A percentile compares a stretch with the other conserved stretches of the same genome.
These are phyloP conservation scores for Diaperis boleti DNA, from an alignment of 2,888 invertebrate genomes.

Conservation along the genomic window DNA sequence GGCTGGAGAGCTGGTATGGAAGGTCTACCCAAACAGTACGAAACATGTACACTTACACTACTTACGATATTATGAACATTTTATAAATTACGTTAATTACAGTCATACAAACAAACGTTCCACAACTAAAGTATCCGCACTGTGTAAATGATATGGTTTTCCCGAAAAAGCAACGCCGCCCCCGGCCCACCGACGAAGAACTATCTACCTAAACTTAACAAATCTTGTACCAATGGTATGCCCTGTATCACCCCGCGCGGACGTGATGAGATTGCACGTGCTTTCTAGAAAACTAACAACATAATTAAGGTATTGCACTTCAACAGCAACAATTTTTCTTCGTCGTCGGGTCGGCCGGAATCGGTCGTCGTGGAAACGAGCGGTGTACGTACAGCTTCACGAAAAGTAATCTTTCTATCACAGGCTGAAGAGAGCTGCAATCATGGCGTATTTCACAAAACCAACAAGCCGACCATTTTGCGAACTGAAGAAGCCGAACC, in stretches of 20 bases:
- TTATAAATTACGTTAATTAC: constrained; percentile 55
- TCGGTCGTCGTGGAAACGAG: constrained; percentile 47
- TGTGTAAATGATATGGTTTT: constrained; percentile 51
- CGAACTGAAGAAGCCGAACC: background rate
- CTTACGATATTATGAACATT: constrained; percentile 58
- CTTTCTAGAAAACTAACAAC: constrained; percentile 45
- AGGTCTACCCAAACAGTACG: constrained; percentile 61
- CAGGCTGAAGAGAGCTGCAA: constrained; percentile 64
- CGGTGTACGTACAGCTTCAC: constrained; percentile 49
- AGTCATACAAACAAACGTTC: constrained; percentile 53
- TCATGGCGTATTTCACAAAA: constrained; percentile 38
- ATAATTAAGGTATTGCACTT: constrained; percentile 48
- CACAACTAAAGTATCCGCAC: constrained; percentile 48
- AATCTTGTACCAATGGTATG: constrained; percentile 60
- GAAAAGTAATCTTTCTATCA: constrained; percentile 59
- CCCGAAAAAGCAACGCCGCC: constrained; percentile 31
- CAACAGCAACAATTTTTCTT: constrained; percentile 38
- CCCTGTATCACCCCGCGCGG: constrained; percentile 55
- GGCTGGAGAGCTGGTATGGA: constrained; percentile 62
- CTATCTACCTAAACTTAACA: constrained; percentile 58
- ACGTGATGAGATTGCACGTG: constrained; percentile 56
- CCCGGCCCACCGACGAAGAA: constrained; percentile 41
- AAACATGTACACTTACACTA: constrained; percentile 62
- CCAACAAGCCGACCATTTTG: constrained; percentile 9
- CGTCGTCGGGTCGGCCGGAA: no score